Conservation (phyloP, 2,113 vertebrate genomes). For the Rhea americana region DNA sequence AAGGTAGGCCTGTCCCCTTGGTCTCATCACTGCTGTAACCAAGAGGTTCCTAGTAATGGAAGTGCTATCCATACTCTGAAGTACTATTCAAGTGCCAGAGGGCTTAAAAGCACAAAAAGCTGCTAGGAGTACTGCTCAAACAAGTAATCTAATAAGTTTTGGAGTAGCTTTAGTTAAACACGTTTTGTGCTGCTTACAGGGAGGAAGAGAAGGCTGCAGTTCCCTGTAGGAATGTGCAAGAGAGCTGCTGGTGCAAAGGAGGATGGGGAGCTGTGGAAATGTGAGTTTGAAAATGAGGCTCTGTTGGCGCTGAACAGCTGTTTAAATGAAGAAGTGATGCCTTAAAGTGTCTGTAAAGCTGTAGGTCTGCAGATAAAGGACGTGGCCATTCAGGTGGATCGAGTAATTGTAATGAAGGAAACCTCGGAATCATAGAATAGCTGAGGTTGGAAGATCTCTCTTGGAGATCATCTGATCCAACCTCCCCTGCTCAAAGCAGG, state of each 20-base stretch:
- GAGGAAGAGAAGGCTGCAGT: background rate
- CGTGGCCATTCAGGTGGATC: background rate
- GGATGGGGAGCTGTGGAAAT: background rate
- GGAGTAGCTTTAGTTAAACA: background rate
- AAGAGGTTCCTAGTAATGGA: background rate
- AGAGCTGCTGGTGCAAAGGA: background rate
- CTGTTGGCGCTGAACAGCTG: background rate
- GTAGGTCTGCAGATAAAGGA: background rate
- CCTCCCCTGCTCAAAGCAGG: background rate
- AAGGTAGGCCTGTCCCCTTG: background rate
- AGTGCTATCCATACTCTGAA: background rate
- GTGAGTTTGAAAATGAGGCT: background rate
- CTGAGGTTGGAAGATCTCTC: background rate
- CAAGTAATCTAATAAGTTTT: background rate
- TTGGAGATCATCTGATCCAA: background rate
- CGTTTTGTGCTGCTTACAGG: background rate
- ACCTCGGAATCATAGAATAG: background rate
- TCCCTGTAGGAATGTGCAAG: background rate
- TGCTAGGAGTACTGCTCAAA: background rate
- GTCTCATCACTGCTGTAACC: background rate
- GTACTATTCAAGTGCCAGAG: background rate
- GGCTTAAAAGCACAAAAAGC: background rate
- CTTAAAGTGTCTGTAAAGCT: background rate
- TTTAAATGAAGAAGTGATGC: background rate
- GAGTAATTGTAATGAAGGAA: background rate